Percentiles rank a stretch among this genome's conserved stretches.
phyloP scores from a whole-genome alignment of 2,888 invertebrate genomes.

The Ischnura elegans region DNA sequence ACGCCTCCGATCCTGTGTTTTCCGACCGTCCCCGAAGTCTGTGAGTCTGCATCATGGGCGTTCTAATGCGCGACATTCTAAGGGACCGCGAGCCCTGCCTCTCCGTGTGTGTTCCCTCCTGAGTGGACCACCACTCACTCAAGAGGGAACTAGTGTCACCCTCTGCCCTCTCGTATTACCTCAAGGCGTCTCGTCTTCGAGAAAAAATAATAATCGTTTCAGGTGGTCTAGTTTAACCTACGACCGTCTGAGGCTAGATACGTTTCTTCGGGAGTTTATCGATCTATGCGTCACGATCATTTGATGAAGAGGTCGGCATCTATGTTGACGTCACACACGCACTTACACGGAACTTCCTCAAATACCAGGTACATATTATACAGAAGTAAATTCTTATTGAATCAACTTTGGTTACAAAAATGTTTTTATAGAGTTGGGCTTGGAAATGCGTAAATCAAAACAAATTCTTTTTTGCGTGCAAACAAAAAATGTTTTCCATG shows the following conservation, averaged over 20 bases:
- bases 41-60: slow-evolving; percentile 55
- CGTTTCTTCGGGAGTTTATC: too few relatives aligned
- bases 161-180: not conserved
- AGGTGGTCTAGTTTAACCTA: not conserved
- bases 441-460: too few relatives aligned
- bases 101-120: slow-evolving; percentile 16
- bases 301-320: too few relatives aligned
- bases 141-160: not conserved
- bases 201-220: slow-evolving; percentile 16
- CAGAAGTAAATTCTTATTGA: too few relatives aligned
- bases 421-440: too few relatives aligned
- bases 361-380: too few relatives aligned
- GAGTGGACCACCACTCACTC: not conserved
- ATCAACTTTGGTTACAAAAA: too few relatives aligned
- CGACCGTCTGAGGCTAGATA: not conserved
- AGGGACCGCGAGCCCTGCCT: slow-evolving; percentile 7
- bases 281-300: too few relatives aligned
- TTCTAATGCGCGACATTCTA: slow-evolving; percentile 52
- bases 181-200: not conserved
- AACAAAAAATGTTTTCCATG: too few relatives aligned
- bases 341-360: too few relatives aligned
- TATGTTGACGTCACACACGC: too few relatives aligned
- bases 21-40: not conserved
- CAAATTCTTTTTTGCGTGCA: too few relatives aligned
- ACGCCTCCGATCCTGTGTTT: slow-evolving; percentile 29